Percentiles rank a stretch among this genome's conserved stretches.
Evolutionary conservation across 2,113 vertebrate species (phyloP).

Genomic region (Motacilla alba): DNA sequence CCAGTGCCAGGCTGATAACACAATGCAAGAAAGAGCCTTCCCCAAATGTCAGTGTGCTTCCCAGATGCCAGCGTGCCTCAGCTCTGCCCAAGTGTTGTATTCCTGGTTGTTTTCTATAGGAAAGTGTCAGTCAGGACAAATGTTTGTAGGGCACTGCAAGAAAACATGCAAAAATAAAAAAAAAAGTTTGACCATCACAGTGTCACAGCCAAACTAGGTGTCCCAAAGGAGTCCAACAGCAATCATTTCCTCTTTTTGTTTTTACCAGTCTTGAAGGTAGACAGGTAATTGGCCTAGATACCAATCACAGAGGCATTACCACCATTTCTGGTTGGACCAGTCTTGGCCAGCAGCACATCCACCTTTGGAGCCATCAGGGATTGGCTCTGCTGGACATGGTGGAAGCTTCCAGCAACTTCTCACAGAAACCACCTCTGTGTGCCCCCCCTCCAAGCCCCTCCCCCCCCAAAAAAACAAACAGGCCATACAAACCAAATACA

Average conservation of each 20-base stretch:
- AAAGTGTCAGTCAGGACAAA: not conserved
- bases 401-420: not conserved
- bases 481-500: not conserved
- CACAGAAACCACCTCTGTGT: not conserved
- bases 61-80: not conserved
- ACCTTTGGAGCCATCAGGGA: not conserved
- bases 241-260: not conserved
- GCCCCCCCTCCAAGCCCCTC: too few species aligned
- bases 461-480: not conserved
- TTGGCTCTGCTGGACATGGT: not conserved
- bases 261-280: not conserved
- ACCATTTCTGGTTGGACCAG: not conserved
- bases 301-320: not conserved
- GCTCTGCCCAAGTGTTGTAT: too few species aligned
- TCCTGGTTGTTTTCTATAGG: not conserved
- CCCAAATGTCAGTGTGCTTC: not conserved
- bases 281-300: not conserved
- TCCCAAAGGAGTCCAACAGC: not conserved
- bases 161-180: not conserved
- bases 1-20: not conserved
- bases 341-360: not conserved
- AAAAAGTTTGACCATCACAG: not conserved
- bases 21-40: not conserved
- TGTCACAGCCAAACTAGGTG: not conserved
- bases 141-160: not conserved